phyloP scores from a whole-genome alignment of 2,888 invertebrate species.

The Colletes collaris region DNA sequence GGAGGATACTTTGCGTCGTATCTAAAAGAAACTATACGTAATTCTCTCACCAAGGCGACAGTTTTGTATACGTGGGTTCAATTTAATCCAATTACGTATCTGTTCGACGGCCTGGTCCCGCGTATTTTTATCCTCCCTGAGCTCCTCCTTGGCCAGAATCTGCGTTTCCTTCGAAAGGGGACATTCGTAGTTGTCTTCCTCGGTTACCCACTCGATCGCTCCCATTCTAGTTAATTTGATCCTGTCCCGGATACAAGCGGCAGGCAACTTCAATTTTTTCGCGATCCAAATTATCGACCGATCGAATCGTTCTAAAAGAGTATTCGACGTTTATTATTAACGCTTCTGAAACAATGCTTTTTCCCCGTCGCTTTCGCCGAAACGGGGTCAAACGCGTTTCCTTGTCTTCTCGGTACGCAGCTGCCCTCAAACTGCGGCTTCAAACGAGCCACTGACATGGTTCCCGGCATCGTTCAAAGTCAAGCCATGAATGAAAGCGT shows the following conservation, averaged over 20 bases:
- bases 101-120: slow-evolving; percentile 88
- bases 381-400: slow-evolving; percentile 10
- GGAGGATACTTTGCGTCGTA: not conserved
- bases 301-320: slow-evolving; percentile 19
- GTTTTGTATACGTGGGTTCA: slow-evolving; percentile 88
- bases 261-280: slow-evolving; percentile 1
- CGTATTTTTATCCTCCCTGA: slow-evolving; percentile 88
- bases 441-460: slow-evolving; percentile 23
- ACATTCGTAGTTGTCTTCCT: slow-evolving; percentile 87
- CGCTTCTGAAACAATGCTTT: not conserved
- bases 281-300: slow-evolving; percentile 7
- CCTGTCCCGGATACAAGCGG: slow-evolving; percentile 2
- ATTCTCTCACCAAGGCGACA: slow-evolving; percentile 86
- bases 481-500: slow-evolving; percentile 13
- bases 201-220: slow-evolving; percentile 84
- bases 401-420: not conserved
- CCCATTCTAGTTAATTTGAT: slow-evolving; percentile 65
- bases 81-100: slow-evolving; percentile 88
- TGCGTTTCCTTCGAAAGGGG: slow-evolving; percentile 86
- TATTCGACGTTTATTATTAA: not conserved
- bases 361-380: not conserved
- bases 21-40: not conserved
- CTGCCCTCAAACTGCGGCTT: not conserved
- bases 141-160: slow-evolving; percentile 87
- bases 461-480: slow-evolving; percentile 26